Percentiles rank a stretch among this genome's conserved stretches.
These are phyloP conservation scores for Cyclura pinguis DNA, from an alignment of 2,797 vertebrate species.

Conservation along the genomic window DNA sequence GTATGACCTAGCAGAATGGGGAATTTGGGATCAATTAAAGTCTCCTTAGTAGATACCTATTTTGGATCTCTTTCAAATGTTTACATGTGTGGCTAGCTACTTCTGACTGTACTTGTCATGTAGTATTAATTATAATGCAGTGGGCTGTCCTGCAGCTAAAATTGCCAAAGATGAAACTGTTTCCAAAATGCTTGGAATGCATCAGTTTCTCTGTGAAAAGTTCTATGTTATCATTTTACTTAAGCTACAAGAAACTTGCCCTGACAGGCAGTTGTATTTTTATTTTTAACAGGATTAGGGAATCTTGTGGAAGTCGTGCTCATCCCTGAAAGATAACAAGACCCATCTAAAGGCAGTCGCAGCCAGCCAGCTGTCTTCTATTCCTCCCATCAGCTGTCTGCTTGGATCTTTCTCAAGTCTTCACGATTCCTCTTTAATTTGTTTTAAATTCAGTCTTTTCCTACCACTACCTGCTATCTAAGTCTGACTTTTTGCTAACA, in stretches of 20 bases:
- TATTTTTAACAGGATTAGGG: slow-evolving; percentile 80
- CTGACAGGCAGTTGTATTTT: slow-evolving; percentile 69
- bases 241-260: slow-evolving; percentile 7
- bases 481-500: slow-evolving; percentile 64
- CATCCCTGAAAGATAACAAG: slow-evolving; percentile 73
- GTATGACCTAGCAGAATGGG: background rate
- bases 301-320: slow-evolving; percentile 77
- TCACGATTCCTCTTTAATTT: slow-evolving; percentile 54
- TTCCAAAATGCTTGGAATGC: background rate
- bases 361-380: slow-evolving; percentile 64
- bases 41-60: slow-evolving; percentile 8
- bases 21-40: background rate
- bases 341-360: slow-evolving; percentile 66
- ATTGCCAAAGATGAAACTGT: slow-evolving; percentile 6
- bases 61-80: slow-evolving; percentile 3
- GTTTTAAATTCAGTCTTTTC: slow-evolving; percentile 37
- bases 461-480: slow-evolving; percentile 55
- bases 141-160: background rate
- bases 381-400: slow-evolving; percentile 64
- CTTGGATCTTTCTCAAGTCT: slow-evolving; percentile 65
- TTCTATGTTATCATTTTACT: background rate
- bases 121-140: background rate
- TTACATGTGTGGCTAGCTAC: background rate
- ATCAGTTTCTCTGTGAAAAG: background rate
- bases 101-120: background rate